These are phyloP conservation scores for Heteromurus nitidus DNA, from an alignment of 2,888 invertebrate genomes.

Conservation along the genomic window DNA sequence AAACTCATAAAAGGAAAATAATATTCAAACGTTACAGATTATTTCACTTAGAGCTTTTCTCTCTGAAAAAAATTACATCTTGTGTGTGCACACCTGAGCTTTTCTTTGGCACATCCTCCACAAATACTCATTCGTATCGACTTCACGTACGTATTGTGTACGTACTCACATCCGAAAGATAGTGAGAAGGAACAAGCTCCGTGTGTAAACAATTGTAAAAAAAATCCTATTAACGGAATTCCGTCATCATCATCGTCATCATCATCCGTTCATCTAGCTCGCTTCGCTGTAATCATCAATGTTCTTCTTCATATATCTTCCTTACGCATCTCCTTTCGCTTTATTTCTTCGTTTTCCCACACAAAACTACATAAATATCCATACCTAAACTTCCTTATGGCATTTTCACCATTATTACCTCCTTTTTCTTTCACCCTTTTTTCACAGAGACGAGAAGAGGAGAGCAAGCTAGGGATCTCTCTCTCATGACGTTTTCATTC, in stretches of 20 bases:
- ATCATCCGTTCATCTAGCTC: constrained; percentile 57
- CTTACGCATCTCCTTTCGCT: background rate
- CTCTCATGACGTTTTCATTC: too few relatives aligned
- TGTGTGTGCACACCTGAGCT: too few relatives aligned
- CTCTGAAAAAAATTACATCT: background rate
- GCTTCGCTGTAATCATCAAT: constrained; percentile 16
- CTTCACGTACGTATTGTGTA: too few relatives aligned
- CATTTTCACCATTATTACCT: too few relatives aligned
- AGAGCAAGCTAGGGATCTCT: too few relatives aligned
- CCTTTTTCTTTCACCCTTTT: too few relatives aligned
- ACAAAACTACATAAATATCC: background rate
- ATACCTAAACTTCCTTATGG: too few relatives aligned
- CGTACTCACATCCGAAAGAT: too few relatives aligned
- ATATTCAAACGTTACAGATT: constrained; percentile 1
- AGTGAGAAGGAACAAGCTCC: constrained; percentile 14
- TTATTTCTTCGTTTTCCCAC: constrained; percentile 18
- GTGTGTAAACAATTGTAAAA: constrained; percentile 66
- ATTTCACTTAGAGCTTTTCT: constrained; percentile 1
- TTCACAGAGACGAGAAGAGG: too few relatives aligned
- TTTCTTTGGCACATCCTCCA: background rate
- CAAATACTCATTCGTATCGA: background rate
- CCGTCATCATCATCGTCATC: constrained; percentile 56
- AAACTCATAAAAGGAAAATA: background rate
- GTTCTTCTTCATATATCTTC: constrained; percentile 7
- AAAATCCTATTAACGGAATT: constrained; percentile 68